Evolutionary conservation across 2,888 invertebrate genomes (phyloP), one percentile per base, ranked within the genome.

Genomic region (Xanthorhoe designata): DNA sequence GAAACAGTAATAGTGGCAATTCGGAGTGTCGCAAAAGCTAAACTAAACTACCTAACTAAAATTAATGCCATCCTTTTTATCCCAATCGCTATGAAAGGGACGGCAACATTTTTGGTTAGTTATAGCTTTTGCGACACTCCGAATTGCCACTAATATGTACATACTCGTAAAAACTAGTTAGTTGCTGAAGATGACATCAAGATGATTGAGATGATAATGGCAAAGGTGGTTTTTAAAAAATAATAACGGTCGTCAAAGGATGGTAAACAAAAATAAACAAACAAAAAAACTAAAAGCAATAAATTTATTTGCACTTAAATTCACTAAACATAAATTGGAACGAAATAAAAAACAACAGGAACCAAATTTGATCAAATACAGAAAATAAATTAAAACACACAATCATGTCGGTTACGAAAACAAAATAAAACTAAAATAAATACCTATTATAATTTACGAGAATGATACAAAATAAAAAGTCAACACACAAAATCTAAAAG

Each of bases 301-400:
- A 90, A 89, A 90, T 90, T 90, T 92, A 90, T 91, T 92, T 94
- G 92, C 87, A 84, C 85, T 85, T 88, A 84, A 77, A 76, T 77
- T 78, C 81, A 87, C 78, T 76, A 84, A 90, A 90, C 87, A 89
- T 87, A 90, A 89, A 89, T 89, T 85, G 88, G 79, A 89, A 92
- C 90, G 84, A 92, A 94, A 94, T 92, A 94, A 94, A 24, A 94
- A 92, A 92, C 94, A 94, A 92, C 92, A 91, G 89, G 90, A 91
- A 91, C 90, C 85, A 89, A 86, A 80, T 81, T 80, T 73, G 79
- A 75, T 73, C 69, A 70, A 81, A 78, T 80, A 80, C 78, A 80
- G 78, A 82, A 81, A 79, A 82, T 80, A 83, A 82, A 64, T 75
- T 73, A 74, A 32, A 73, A 69, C 76, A 77, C 73, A 75, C 69